Percentiles rank a stretch among this genome's conserved stretches.
phyloP scores from a whole-genome alignment of 1,140 invertebrate species.

The Rhopalosiphum padi region DNA sequence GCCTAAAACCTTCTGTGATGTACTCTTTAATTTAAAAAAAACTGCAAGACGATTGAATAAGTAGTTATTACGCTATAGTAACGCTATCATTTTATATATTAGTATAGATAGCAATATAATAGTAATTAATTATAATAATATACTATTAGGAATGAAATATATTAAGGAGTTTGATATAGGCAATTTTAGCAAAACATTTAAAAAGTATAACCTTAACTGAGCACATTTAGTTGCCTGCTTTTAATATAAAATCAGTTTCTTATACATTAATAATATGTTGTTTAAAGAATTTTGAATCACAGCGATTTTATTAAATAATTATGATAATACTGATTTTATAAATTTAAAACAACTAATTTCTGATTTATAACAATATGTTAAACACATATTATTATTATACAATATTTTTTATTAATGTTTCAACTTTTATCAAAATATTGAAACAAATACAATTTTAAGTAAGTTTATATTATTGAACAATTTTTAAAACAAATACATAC shows the following conservation, averaged over 20 bases:
- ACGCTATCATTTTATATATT: too few relatives aligned
- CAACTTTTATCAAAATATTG: conserved; percentile 58
- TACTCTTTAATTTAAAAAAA: too few relatives aligned
- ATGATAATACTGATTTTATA: not conserved
- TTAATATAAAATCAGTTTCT: not conserved
- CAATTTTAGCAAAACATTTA: not conserved
- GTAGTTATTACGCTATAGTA: too few relatives aligned
- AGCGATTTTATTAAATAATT: not conserved
- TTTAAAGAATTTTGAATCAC: not conserved
- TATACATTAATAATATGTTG: not conserved
- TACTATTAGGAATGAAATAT: not conserved
- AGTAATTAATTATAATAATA: too few relatives aligned
- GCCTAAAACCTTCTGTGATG: too few relatives aligned
- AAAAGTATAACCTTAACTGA: not conserved
- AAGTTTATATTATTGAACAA: not conserved
- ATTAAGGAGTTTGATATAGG: not conserved
- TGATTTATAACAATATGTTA: not conserved
- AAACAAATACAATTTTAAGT: not conserved
- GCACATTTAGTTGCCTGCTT: not conserved
- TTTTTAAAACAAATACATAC: not conserved
- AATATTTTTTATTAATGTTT: not conserved
- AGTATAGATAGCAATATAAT: too few relatives aligned
- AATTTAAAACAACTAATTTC: not conserved
- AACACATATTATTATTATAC: not conserved
- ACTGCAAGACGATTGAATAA: too few relatives aligned